Conservation (phyloP, 2,888 invertebrate genomes). For the Camptogramma bilineatum region DNA sequence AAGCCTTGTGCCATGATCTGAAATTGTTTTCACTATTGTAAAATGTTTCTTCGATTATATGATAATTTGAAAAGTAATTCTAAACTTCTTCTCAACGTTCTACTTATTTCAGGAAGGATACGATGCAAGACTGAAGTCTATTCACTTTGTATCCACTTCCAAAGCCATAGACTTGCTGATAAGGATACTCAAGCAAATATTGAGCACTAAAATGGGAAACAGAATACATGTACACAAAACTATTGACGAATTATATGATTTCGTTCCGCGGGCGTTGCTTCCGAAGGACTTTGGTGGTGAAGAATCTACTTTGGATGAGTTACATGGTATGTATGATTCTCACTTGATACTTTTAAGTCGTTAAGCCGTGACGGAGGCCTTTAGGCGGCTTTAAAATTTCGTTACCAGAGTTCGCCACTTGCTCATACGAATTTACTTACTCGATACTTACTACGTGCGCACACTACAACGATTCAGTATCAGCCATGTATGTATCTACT, state of each 20-base stretch:
- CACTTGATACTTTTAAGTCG: too few species aligned
- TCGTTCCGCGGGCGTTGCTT: constrained; percentile 26
- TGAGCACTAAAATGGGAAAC: constrained; percentile 38
- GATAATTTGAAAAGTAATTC: too few species aligned
- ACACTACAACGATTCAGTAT: too few species aligned
- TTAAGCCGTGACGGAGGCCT: too few species aligned
- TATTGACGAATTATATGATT: constrained; percentile 27
- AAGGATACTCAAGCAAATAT: constrained; percentile 59
- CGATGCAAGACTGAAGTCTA: constrained; percentile 62
- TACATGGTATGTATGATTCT: constrained; percentile 25
- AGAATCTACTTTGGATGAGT: constrained; percentile 26
- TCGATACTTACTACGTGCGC: too few species aligned
- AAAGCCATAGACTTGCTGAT: constrained; percentile 66
- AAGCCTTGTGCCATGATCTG: too few species aligned
- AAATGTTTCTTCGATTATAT: too few species aligned
- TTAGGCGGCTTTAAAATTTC: too few species aligned
- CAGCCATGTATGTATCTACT: too few species aligned
- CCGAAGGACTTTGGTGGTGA: constrained; percentile 40
- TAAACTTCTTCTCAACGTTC: background rate
- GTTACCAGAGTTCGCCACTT: too few species aligned
- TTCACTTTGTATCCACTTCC: constrained; percentile 69
- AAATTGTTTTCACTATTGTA: too few species aligned
- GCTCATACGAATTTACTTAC: too few species aligned
- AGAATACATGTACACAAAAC: constrained; percentile 37
- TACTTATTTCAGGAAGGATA: constrained; percentile 58